A percentile compares a stretch with the other conserved stretches of the same genome.
Conservation (phyloP, 92 coral and sea anemone genomes). For the Porites divaricata region DNA sequence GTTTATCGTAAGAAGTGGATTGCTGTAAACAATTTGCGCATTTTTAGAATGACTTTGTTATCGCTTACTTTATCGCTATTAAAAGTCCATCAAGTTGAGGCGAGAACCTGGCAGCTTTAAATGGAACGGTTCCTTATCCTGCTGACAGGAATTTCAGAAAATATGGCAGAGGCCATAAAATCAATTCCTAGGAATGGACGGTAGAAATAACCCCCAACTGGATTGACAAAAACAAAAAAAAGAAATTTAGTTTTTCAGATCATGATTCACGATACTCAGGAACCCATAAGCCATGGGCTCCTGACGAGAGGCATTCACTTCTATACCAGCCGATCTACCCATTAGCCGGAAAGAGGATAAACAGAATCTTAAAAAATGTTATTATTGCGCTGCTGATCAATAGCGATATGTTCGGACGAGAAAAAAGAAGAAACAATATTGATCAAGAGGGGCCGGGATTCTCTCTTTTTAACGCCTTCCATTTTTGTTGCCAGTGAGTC, state of each 20-base stretch:
- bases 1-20: conserved; percentile 31
- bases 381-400: too few species aligned
- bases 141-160: conserved; percentile 18
- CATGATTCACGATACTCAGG: not conserved
- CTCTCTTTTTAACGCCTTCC: too few species aligned
- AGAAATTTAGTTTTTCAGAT: not conserved
- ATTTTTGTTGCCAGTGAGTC: too few species aligned
- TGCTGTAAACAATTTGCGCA: conserved; percentile 45
- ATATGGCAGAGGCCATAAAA: not conserved
- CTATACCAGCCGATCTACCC: too few species aligned
- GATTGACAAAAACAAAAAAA: too few species aligned
- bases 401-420: too few species aligned
- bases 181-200: not conserved
- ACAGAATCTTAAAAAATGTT: too few species aligned
- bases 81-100: conserved; percentile 40
- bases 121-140: conserved; percentile 18
- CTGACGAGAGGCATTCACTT: too few species aligned
- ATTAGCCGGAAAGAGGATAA: too few species aligned
- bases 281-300: too few species aligned
- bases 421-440: too few species aligned
- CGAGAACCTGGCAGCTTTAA: conserved; percentile 24
- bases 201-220: not conserved
- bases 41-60: conserved; percentile 46
- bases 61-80: conserved; percentile 42
- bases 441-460: too few species aligned